phyloP scores from a whole-genome alignment of 1,140 invertebrate species.

The Drosophila tsacasi region DNA sequence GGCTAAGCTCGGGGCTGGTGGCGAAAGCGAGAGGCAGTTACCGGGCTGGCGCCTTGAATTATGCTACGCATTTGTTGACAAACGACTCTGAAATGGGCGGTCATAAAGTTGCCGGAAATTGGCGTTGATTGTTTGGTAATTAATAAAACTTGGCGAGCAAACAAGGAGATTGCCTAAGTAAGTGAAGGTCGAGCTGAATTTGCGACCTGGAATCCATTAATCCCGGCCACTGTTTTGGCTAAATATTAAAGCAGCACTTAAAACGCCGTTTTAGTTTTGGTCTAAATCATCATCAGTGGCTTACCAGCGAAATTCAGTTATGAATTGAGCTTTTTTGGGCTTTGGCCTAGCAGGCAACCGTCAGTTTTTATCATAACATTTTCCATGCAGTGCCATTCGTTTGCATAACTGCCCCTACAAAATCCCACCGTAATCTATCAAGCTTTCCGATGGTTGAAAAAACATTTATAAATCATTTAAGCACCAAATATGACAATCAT shows the following conservation, averaged over 20 bases:
- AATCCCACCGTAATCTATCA: constrained; percentile 43
- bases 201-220: not conserved
- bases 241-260: constrained; percentile 15
- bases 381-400: constrained; percentile 12
- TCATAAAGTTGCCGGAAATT: constrained; percentile 75
- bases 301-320: constrained; percentile 25
- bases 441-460: constrained; percentile 34
- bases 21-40: constrained; percentile 5
- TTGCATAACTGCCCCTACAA: constrained; percentile 18
- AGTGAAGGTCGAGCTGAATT: constrained; percentile 9
- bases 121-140: constrained; percentile 77
- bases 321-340: constrained; percentile 8
- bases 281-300: constrained; percentile 4
- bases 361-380: constrained; percentile 38
- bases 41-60: constrained; percentile 55
- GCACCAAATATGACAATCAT: constrained; percentile 47
- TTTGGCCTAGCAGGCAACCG: constrained; percentile 23
- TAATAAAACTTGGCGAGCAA: constrained; percentile 65
- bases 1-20: not conserved
- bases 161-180: constrained; percentile 30
- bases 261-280: constrained; percentile 6
- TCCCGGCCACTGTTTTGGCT: constrained; percentile 1
- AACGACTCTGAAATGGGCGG: constrained; percentile 72
- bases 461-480: constrained; percentile 65
- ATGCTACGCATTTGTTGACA: constrained; percentile 79